These are phyloP conservation scores for Eurypyga helias DNA, from an alignment of 2,113 vertebrate species.

Conservation along the genomic window DNA sequence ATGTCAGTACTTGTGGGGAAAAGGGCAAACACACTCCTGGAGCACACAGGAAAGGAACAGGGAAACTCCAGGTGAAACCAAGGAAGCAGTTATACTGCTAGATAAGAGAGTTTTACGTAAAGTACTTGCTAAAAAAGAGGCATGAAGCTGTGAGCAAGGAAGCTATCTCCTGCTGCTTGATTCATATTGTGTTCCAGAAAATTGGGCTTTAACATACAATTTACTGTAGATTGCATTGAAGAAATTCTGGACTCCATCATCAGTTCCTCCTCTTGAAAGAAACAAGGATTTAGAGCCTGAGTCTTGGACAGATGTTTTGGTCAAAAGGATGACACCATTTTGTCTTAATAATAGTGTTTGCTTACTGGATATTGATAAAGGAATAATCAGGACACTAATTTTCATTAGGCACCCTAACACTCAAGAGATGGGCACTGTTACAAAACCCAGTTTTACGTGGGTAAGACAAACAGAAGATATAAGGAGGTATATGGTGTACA, in stretches of 20 bases:
- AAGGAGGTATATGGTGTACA: neutral
- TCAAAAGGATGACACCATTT: neutral
- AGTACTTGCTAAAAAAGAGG: neutral
- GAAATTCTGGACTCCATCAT: neutral
- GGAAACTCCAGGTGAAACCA: neutral
- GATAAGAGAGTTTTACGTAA: neutral
- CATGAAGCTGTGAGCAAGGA: neutral
- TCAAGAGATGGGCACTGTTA: neutral
- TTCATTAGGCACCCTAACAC: neutral
- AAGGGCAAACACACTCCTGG: neutral
- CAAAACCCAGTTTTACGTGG: neutral
- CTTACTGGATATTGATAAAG: neutral
- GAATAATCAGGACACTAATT: neutral
- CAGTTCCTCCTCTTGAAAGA: neutral
- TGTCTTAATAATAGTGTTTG: neutral
- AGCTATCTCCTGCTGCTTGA: neutral
- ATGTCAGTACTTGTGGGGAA: neutral
- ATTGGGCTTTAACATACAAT: neutral
- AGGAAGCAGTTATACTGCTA: neutral
- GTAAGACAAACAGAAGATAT: neutral
- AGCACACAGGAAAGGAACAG: neutral
- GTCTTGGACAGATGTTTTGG: neutral
- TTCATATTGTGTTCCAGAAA: slow-evolving; percentile 15
- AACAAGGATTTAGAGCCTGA: neutral
- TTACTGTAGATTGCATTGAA: neutral